Base-by-base conservation (phyloP, 1,140 invertebrate genomes). In the Aphis craccivora region DNA sequence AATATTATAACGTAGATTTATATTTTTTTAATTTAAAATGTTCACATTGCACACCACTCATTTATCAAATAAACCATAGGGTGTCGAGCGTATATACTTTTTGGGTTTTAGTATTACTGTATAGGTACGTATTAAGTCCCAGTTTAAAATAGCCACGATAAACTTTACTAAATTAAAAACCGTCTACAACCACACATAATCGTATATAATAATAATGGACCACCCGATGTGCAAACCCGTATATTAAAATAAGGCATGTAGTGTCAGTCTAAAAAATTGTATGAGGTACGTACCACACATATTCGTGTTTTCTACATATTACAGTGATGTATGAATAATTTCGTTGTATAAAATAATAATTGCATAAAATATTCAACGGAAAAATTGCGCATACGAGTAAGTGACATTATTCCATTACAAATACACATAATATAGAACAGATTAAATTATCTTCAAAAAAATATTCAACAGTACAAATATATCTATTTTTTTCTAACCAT, bases 91-190 rank as follows among this genome's bases (percentile, higher is more conserved):
- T 89, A 89, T 35, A 89, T 35, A 35, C 40, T 87, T 45, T 45
- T 48, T 48, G 40, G 84, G 84, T 87, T 48, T 87, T 87, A 45
- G 48, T 45, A 87, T 30, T 48, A n/a, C 43, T 87, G 20, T 84
- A 40, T 84, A 84, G 37, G 37, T 40, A 9, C 48, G 87, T 89
- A 37, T 89, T 89, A 53, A 89, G 48, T 89, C 22, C 35, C 87
- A 35, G 87, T 51, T 20, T 53, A 37, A 89, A 89, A 89, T 53
- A 53, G 87, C 87, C 48, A 53, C n/a, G 48, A 53, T 53, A 53
- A 89, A 51, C 87, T 51, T 53, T n/a, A n/a, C 87, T 37, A 89
- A 89, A 89, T 89, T 89, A 89, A 89, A 89, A 89, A 89, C 87
- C 87, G 87, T 53, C 87, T 53, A 37, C 45, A 51, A 88, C 45